Percentiles rank a stretch among this genome's conserved stretches.
These are phyloP conservation scores for Agrochola litura DNA, from an alignment of 2,888 invertebrate species.

Conservation along the genomic window DNA sequence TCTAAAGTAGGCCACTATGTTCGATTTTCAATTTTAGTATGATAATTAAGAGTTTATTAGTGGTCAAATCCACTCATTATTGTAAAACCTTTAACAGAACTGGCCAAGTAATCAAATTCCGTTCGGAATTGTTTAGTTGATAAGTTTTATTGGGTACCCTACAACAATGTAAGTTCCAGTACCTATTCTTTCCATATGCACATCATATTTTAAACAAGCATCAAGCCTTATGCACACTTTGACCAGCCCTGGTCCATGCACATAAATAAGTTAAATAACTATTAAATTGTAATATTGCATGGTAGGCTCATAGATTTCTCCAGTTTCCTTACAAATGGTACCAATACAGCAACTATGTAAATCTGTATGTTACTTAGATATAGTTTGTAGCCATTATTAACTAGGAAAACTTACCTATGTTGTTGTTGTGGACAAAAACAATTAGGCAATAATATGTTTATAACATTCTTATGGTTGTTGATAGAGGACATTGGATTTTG, in stretches of 20 bases:
- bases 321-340: not conserved
- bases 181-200: not conserved
- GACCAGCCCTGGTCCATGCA: not conserved
- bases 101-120: not conserved
- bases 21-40: constrained; percentile 10
- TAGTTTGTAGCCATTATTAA: not conserved
- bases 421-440: not conserved
- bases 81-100: not conserved
- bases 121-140: not conserved
- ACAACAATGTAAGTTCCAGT: not conserved
- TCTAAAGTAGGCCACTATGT: constrained; percentile 41
- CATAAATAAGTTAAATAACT: not conserved
- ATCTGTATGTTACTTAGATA: not conserved
- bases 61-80: not conserved
- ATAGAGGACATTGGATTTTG: not conserved
- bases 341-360: not conserved
- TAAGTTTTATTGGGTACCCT: not conserved
- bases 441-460: not conserved
- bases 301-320: not conserved
- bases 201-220: not conserved
- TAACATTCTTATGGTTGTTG: not conserved
- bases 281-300: no score
- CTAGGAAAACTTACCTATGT: no score
- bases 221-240: not conserved
- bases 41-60: not conserved